Conservation (phyloP, 1,140 invertebrate genomes). For the Thalassaphorura encarpata region DNA sequence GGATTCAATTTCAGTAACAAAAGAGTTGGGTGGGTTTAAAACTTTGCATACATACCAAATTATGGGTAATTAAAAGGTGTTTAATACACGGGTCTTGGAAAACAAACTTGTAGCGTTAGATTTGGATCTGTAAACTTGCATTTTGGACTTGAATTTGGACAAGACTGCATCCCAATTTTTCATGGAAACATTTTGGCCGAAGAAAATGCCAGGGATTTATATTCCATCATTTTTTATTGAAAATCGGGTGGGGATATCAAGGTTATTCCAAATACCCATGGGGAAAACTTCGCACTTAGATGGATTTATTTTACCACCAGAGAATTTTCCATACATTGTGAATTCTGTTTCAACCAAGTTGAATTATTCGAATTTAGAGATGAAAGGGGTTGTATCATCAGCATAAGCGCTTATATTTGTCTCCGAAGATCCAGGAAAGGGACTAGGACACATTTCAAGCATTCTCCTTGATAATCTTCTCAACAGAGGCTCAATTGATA, state of each 20-base stretch:
- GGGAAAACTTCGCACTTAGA: background rate
- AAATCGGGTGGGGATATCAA: background rate
- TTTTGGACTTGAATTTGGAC: background rate
- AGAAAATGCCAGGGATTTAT: background rate
- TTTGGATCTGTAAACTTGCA: too few species aligned
- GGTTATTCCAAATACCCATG: background rate
- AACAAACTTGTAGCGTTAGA: background rate
- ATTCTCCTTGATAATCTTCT: background rate
- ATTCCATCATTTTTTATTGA: background rate
- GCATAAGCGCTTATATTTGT: constrained; percentile 5
- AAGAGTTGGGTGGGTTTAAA: background rate
- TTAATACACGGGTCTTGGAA: background rate
- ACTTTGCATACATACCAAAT: background rate
- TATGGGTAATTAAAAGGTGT: background rate
- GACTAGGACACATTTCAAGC: background rate
- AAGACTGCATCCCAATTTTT: background rate
- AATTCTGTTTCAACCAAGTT: too few species aligned
- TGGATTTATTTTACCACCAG: background rate
- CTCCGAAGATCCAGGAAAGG: background rate
- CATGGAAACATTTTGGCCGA: background rate
- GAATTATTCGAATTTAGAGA: too few species aligned
- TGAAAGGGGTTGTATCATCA: constrained; percentile 7
- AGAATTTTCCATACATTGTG: background rate
- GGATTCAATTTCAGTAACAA: background rate
- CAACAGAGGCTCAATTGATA: constrained; percentile 13